Evolutionary conservation across 1,140 invertebrate genomes (phyloP).

Genomic region (Brachionus sp.): DNA sequence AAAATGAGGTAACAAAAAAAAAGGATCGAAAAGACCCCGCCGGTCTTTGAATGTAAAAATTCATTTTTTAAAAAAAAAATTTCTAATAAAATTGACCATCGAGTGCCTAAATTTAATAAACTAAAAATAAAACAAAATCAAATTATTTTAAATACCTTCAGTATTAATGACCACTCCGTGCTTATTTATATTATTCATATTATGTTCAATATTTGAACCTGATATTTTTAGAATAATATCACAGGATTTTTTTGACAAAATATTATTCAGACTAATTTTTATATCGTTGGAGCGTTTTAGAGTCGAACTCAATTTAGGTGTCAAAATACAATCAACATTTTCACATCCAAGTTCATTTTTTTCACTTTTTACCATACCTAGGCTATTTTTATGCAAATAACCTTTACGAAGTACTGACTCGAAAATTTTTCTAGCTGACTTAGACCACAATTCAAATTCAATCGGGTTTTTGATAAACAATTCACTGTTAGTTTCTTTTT

Average conservation of each 20-base stretch:
- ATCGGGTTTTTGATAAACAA: not conserved
- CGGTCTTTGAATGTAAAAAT: too few species aligned
- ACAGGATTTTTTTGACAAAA: not conserved
- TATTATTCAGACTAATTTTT: not conserved
- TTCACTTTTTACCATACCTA: not conserved
- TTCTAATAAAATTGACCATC: too few species aligned
- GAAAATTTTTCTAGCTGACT: not conserved
- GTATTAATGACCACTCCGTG: slow-evolving; percentile 45
- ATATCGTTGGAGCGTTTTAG: slow-evolving; percentile 17
- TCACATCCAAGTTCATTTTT: not conserved
- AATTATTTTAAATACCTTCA: not conserved
- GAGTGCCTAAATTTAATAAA: too few species aligned
- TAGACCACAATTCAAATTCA: slow-evolving; percentile 16
- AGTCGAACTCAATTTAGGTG: slow-evolving; percentile 25
- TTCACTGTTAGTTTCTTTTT: not conserved
- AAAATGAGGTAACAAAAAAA: too few species aligned
- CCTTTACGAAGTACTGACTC: slow-evolving; percentile 5
- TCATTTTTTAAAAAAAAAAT: too few species aligned
- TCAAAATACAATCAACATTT: not conserved
- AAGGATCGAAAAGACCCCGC: not conserved
- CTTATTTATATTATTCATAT: slow-evolving; percentile 33
- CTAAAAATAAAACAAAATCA: too few species aligned
- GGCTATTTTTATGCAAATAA: not conserved
- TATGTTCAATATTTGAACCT: slow-evolving; percentile 38
- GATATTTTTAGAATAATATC: not conserved